Base-by-base conservation (phyloP, 2,888 invertebrate species). In the Tiphia femorata region DNA sequence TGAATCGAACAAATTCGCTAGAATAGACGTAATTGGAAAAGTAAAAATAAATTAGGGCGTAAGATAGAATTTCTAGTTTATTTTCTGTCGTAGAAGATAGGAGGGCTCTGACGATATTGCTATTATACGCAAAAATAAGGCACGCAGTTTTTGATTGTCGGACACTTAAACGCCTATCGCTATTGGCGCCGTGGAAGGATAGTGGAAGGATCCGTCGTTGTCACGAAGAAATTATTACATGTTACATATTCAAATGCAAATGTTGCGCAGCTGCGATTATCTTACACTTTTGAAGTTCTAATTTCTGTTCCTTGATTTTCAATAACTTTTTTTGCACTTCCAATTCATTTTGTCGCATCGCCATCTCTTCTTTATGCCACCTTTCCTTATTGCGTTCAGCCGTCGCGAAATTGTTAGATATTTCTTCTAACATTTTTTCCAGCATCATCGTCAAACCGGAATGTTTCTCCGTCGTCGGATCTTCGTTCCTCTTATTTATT, bases 331-430 rank as follows among this genome's bases (percentile, higher is more conserved):
- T 69, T 30, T 73, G 68, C 6, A 78, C 35, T 2, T 78, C 72
- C n/a, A 78, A 53, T 44, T 78, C 67, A 20, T 49, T 73, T 17
- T 72, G 67, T 10, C 67, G 62, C 21, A 75, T 48, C 0, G 58
- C 54, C 73, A 78, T 78, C 46, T 66, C 58, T 49, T 78, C 78
- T 21, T 56, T 61, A 46, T 78, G 78, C 17, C 78, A 69, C 43
- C 68, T 72, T 17, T 78, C 77, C 10, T 62, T 70, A 42, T 73
- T 77, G 23, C 58, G 62, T 41, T 78, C 78, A 0, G 68, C 63
- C 3, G 51, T 5, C 0, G 62, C 65, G 19, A 79, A 74, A 23
- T 66, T 67, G 16, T 64, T 71, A 3, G 58, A 63, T 16, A 80
- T 66, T 40, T 75, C 64, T 0, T 64, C 58, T 1, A 73, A 29